Percentiles rank a stretch among this genome's conserved stretches.
These are phyloP conservation scores for Protonibea diacanthus DNA, from an alignment of 2,797 vertebrate species.

Conservation along the genomic window DNA sequence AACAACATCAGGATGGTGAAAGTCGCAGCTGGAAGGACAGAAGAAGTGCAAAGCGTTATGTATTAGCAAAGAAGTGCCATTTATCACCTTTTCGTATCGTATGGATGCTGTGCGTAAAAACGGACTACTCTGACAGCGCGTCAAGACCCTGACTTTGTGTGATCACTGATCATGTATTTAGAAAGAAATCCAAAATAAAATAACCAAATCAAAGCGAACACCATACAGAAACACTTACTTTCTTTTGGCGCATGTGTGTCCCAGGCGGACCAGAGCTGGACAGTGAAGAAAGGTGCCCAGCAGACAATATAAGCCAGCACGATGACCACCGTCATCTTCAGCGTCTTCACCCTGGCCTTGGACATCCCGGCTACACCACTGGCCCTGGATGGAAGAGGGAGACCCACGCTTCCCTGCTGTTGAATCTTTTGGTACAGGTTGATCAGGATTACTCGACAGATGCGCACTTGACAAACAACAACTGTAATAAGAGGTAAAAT, in stretches of 20 bases:
- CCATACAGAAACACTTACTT: conserved; percentile 46
- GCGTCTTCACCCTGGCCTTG: conserved; percentile 79
- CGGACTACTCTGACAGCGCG: background rate
- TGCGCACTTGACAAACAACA: conserved; percentile 80
- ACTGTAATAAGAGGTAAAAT: conserved; percentile 76
- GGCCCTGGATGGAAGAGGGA: conserved; percentile 66
- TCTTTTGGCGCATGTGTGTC: conserved; percentile 79
- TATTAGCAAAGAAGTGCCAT: background rate
- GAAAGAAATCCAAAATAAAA: background rate
- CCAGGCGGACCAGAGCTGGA: conserved; percentile 85
- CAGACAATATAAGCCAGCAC: conserved; percentile 79
- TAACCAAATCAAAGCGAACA: background rate
- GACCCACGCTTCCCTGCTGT: conserved; percentile 24
- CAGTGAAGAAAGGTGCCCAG: conserved; percentile 82
- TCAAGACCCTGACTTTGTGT: too few species aligned
- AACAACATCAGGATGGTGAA: conserved; percentile 84
- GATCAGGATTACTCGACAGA: conserved; percentile 78
- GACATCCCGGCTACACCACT: conserved; percentile 77
- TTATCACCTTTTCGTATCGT: background rate
- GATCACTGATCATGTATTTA: background rate
- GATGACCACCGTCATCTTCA: conserved; percentile 83
- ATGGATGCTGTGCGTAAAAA: conserved; percentile 40
- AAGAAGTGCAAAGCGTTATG: conserved; percentile 3
- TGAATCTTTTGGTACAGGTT: conserved; percentile 75
- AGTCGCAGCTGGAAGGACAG: conserved; percentile 72